phyloP scores from a whole-genome alignment of 2,113 vertebrate genomes.

The Sisor rabdophorus region DNA sequence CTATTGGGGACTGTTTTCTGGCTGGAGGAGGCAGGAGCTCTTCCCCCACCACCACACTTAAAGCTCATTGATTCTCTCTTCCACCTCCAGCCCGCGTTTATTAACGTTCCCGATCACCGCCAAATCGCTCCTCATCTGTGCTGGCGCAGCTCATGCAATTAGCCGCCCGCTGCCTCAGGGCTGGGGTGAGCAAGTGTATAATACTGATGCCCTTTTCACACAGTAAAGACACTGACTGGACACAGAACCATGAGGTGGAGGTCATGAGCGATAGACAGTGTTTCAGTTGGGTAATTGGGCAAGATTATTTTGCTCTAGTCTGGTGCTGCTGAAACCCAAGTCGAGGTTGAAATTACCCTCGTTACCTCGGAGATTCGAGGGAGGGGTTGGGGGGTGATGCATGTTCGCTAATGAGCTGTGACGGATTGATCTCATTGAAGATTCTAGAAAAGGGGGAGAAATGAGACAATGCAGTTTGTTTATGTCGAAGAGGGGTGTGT shows the following conservation, averaged over 20 bases:
- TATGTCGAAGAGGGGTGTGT: not conserved
- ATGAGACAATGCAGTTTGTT: conserved; percentile 5
- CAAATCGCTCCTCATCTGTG: conserved; percentile 63
- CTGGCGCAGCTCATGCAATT: conserved; percentile 54
- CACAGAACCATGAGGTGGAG: conserved; percentile 27
- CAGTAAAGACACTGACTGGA: conserved; percentile 32
- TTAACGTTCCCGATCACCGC: conserved; percentile 62
- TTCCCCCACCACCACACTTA: conserved; percentile 46
- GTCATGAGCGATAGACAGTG: not conserved
- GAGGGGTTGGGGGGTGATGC: not conserved
- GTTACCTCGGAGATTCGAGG: conserved; percentile 11
- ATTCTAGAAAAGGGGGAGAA: conserved; percentile 11
- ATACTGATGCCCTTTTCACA: conserved; percentile 49
- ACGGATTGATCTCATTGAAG: conserved; percentile 40
- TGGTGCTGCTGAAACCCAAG: conserved; percentile 12
- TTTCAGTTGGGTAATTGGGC: conserved; percentile 1
- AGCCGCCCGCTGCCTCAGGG: conserved; percentile 46
- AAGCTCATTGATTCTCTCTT: conserved; percentile 46
- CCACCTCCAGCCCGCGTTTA: conserved; percentile 49
- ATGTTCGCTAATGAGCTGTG: conserved; percentile 48
- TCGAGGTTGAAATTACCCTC: conserved; percentile 9
- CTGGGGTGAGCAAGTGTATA: conserved; percentile 40
- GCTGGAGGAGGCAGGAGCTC: conserved; percentile 42
- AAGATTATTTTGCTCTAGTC: not conserved
- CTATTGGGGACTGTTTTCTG: conserved; percentile 53